Evolutionary conservation across 2,797 vertebrate genomes (phyloP), one percentile per base, ranked within the genome.

Genomic region (Miichthys miiuy): DNA sequence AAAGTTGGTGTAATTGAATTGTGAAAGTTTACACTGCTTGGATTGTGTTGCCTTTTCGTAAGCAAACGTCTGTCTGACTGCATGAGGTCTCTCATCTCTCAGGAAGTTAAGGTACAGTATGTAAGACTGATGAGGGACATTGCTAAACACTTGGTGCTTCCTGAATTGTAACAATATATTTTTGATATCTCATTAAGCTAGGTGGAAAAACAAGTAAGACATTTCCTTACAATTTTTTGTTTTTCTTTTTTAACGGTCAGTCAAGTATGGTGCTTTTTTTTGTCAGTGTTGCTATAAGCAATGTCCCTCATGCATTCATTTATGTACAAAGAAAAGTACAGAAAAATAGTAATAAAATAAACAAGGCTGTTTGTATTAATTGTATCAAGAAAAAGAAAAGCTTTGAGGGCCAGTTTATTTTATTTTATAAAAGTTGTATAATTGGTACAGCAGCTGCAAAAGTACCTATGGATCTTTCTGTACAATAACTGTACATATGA

Each of bases 401-500:
- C 87, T 94, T 92, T 87, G 72, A 92, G 90, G 90, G 89, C 85
- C 91, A 88, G 86, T 84, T 84, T 81, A n/a, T 79, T 77, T 80
- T 77, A 8, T 81, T 79, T 83, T 92, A 30, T 94, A 84, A 86
- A 87, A 85, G 82, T 86, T 91, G 83, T 85, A 87, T 91, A 94
- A 88, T 90, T 93, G 89, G 82, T 91, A 88, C 91, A 89, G 86
- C 88, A 90, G 91, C 85, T 88, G 91, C 92, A 93, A 92, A 87
- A 77, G 70, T 89, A 86, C 87, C 90, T 86, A 91, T 82, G 67
- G 73, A 91, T 92, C 88, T 90, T 91, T 94, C 90, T 96, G 96
- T 96, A 93, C 94, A 77, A 95, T 96, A 96, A 95, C 93, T 96
- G 96, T 97, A 97, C 96, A 97, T 97, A 97, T 94, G 92, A 96